These are phyloP conservation scores for Nanger granti DNA, from an alignment of 2,113 vertebrate genomes.

Conservation along the genomic window DNA sequence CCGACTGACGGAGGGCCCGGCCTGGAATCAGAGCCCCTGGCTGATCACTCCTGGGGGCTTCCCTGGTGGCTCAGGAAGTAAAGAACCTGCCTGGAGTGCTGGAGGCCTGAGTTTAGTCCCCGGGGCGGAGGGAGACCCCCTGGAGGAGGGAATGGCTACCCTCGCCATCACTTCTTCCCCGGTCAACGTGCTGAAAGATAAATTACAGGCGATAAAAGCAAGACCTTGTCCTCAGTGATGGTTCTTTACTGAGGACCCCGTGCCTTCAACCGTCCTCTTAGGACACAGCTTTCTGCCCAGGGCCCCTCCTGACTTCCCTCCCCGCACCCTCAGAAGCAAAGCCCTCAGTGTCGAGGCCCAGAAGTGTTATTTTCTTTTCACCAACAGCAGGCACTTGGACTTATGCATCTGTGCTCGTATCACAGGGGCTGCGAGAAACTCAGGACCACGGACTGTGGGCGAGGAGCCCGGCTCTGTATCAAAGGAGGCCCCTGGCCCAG, in stretches of 20 bases:
- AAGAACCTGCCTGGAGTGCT: not conserved
- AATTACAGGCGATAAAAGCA: constrained; percentile 17
- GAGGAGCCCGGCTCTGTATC: not conserved
- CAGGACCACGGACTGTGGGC: not conserved
- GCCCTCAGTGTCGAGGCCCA: not conserved
- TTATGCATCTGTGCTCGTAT: not conserved
- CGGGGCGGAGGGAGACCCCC: not conserved
- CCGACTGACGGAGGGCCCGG: not conserved
- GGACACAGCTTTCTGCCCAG: constrained; percentile 18
- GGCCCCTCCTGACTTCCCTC: not conserved
- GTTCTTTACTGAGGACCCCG: not conserved
- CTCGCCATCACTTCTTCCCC: not conserved
- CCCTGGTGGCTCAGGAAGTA: not conserved
- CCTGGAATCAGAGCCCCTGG: not conserved
- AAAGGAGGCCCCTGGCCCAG: not conserved
- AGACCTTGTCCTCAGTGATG: not conserved
- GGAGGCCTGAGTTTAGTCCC: not conserved
- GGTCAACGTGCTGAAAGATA: constrained; percentile 6
- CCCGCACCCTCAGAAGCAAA: not conserved
- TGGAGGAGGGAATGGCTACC: not conserved
- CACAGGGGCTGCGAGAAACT: not conserved
- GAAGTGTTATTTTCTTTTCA: constrained; percentile 29
- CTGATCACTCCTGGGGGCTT: not conserved
- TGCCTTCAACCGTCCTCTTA: constrained; percentile 6
- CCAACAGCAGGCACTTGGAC: not conserved